Evolutionary conservation across 2,113 vertebrate genomes (phyloP).

Genomic region (Rhegmatorhina hoffmannsi): DNA sequence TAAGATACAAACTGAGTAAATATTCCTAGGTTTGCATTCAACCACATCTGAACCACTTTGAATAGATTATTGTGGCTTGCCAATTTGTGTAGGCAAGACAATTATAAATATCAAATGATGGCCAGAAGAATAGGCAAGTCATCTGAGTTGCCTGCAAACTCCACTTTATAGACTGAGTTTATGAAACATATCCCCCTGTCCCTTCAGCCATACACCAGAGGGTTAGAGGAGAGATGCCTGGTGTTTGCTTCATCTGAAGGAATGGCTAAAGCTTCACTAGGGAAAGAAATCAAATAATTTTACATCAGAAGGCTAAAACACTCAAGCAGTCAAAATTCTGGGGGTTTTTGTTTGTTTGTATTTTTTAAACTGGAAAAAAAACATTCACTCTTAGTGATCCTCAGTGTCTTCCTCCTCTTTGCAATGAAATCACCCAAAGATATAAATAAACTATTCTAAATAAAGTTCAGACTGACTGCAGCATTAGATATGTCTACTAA

Average conservation of each 20-base stretch:
- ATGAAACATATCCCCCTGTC: background rate
- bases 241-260: background rate
- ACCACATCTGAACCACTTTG: background rate
- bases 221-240: background rate
- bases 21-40: background rate
- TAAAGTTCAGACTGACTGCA: conserved; percentile 66
- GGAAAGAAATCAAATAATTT: background rate
- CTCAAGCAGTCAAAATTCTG: background rate
- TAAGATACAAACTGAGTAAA: background rate
- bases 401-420: conserved; percentile 39
- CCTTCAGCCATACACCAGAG: background rate
- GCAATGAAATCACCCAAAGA: conserved; percentile 72
- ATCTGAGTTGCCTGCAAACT: background rate
- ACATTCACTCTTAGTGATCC: background rate
- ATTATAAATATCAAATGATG: background rate
- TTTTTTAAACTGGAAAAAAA: background rate
- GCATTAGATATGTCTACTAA: conserved; percentile 57
- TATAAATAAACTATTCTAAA: conserved; percentile 79
- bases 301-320: background rate
- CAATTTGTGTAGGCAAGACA: background rate
- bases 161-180: background rate
- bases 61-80: background rate
- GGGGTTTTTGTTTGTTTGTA: background rate
- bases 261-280: background rate
- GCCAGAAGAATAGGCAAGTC: background rate